Base-by-base conservation (phyloP, 2,113 vertebrate species). In the Burhinus bistriatus region DNA sequence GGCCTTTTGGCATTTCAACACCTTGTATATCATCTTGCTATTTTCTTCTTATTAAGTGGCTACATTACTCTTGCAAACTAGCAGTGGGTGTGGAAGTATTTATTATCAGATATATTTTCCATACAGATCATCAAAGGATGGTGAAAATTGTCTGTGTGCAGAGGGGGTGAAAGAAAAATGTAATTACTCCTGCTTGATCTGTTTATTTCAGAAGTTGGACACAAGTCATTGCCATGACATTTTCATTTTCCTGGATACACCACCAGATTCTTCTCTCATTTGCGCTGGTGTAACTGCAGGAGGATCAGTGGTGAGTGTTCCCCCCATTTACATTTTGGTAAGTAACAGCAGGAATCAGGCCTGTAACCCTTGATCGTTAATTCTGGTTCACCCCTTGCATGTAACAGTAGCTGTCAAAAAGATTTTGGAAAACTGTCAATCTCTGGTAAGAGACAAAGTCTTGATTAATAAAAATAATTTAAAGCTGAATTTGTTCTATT, bases 381-480 rank as follows among this genome's bases (percentile, higher is more conserved):
- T 97, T 97, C 77, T 73, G 66, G 22, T 95, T 97, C 93, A 97
- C 91, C 93, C 95, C 96, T 88, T 72, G 83, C 95, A 93, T 90
- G 90, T 66, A 97, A 87, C 76, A 78, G 83, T 32, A 93, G 90
- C 92, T 98, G 97, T 97, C 97, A 98, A 95, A 95, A 94, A 93
- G 94, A 83, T 91, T 96, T 97, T 95, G 86, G 97, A 96, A 93
- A 97, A 82, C 87, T 91, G 97, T 97, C 97, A 96, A 45, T 96
- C 96, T 95, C 94, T 42, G 58, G 83, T 87, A 94, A 83, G 90
- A 97, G 96, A 97, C 93, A 98, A 98, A 97, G 97, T 97, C 93
- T 97, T 95, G 96, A 97, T 98, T 97, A 98, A 96, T 94, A 93
- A 96, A 97, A 97, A 97, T 97, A 97, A 92, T 93, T 96, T 96